Percentiles rank a stretch among this genome's conserved stretches.
Evolutionary conservation across 2,888 invertebrate species (phyloP).

Genomic region (Augochlorella aurata): DNA sequence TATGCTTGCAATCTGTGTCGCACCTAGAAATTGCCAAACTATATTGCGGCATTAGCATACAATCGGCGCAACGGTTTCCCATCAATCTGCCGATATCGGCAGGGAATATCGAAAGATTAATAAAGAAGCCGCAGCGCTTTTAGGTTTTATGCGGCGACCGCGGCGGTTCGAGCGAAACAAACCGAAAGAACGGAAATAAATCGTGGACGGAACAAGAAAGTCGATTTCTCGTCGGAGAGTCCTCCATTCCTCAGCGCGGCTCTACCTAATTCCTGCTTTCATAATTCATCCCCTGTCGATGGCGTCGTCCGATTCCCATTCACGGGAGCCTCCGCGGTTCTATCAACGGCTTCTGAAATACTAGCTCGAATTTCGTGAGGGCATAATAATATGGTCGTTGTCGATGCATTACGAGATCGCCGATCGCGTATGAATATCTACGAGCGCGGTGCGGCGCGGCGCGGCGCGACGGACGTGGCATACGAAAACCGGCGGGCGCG

Average conservation of each 20-base stretch:
- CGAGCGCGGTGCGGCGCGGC: constrained; percentile 20
- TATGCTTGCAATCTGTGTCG: background rate
- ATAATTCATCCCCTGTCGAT: constrained; percentile 36
- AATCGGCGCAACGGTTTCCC: background rate
- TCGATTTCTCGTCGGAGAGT: no score
- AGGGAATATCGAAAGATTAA: background rate
- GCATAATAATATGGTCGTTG: constrained; percentile 45
- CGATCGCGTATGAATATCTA: constrained; percentile 67
- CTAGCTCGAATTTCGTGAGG: constrained; percentile 39
- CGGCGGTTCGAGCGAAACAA: background rate
- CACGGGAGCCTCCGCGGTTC: constrained; percentile 25
- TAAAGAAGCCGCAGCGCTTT: background rate
- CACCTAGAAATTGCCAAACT: background rate
- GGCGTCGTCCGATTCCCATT: constrained; percentile 45
- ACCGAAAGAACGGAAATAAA: constrained; percentile 4
- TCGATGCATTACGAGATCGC: constrained; percentile 59
- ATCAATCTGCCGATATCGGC: background rate
- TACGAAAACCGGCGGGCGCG: constrained; percentile 40
- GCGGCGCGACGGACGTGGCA: constrained; percentile 23
- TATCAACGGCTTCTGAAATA: constrained; percentile 29
- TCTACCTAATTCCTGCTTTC: constrained; percentile 17
- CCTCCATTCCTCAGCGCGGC: background rate
- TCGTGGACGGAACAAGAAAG: background rate
- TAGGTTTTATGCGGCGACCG: background rate
- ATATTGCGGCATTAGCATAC: background rate